These are phyloP conservation scores for Lomographa bimaculata DNA, from an alignment of 2,888 invertebrate genomes.

Conservation along the genomic window DNA sequence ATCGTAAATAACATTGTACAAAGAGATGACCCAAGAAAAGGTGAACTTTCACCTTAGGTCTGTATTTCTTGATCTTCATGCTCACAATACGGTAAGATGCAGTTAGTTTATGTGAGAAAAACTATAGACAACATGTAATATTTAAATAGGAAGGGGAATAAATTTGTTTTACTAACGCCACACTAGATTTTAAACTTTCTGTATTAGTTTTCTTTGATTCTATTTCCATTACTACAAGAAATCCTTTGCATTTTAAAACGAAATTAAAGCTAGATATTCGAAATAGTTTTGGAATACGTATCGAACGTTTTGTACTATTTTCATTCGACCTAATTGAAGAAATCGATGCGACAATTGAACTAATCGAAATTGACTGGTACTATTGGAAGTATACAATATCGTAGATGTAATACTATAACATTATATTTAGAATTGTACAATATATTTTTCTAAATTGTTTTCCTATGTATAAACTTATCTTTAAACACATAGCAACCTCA, in stretches of 20 bases:
- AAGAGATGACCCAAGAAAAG: conserved; percentile 37
- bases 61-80: conserved; percentile 40
- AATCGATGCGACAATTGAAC: conserved; percentile 26
- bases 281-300: conserved; percentile 7
- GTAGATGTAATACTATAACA: no score
- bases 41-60: conserved; percentile 50
- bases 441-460: no score
- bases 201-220: no score
- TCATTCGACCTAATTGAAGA: conserved; percentile 17
- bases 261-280: conserved; percentile 2
- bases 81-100: conserved; percentile 36
- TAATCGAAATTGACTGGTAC: no score
- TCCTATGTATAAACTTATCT: no score
- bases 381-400: no score
- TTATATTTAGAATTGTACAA: no score
- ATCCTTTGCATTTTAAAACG: conserved; percentile 20
- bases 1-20: conserved; percentile 49
- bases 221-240: conserved; percentile 15
- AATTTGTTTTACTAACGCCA: no score
- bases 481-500: no score
- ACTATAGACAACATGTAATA: no score
- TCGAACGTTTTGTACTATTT: conserved; percentile 5
- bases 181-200: no score
- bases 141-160: no score
- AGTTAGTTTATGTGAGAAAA: conserved; percentile 14